Evolutionary conservation across 2,888 invertebrate genomes (phyloP), one percentile per base, ranked within the genome.

Genomic region (Agapostemon virescens): DNA sequence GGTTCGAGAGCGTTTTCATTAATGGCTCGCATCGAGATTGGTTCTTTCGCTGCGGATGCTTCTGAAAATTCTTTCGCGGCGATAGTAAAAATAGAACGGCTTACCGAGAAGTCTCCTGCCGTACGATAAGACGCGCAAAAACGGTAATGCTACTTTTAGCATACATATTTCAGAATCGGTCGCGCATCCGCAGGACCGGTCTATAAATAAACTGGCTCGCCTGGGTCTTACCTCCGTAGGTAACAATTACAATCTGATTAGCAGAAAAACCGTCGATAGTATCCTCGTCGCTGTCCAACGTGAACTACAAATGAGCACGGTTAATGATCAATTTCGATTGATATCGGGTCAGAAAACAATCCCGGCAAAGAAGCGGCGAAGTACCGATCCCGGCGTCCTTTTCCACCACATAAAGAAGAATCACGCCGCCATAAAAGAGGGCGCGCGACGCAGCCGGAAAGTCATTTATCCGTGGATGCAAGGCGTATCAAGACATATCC

Each of bases 401-500:
- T 67, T 67, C 20, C 38, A 36, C 33, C 63, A 33, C 52, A 23
- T 52, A 38, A 26, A 23, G 17, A 55, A n/a, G 38, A 69, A 69
- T 55, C 38, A 38, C 38, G 55, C n/a, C 38, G 26, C 52, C 55
- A 63, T 36, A 36, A 69, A 74, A 61, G 68, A 69, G 26, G 17
- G 20, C 33, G 1, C 33, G 36, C 36, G 33, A n/a, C 36, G 36
- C 36, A 36, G 36, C 33, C 33, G 63, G 36, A 74, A 58, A 68
- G 74, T 40, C 55, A 40, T 36, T 20, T 36, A 49, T 9, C 49
- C 33, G 66, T 38, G 26, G 40, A 67, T 26, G 61, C 55, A 6
- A 26, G 42, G n/a, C 42, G 42, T 79, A 79, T 79, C 79, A 79
- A 79, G 79, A 79, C 79, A 52, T 78, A 69, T 71, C 33, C 63